These are phyloP conservation scores for Echinarachnius parma DNA, from an alignment of 53 echinoderm and acorn worm genomes.

Conservation along the genomic window DNA sequence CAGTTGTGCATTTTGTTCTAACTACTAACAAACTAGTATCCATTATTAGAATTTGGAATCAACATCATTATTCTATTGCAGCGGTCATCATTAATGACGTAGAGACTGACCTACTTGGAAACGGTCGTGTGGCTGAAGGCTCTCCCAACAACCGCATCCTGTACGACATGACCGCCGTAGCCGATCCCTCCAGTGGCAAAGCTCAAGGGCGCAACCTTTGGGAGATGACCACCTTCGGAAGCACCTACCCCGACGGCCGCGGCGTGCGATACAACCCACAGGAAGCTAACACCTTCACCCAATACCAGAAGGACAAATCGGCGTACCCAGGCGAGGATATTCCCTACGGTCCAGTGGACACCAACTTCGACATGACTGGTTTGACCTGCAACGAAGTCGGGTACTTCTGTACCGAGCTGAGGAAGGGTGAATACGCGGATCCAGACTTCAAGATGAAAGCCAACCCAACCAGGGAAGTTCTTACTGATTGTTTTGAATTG, in stretches of 20 bases:
- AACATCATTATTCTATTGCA: slow-evolving; percentile 6
- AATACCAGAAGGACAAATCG: slow-evolving; percentile 68
- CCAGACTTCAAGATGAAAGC: slow-evolving; percentile 66
- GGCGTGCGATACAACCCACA: slow-evolving; percentile 67
- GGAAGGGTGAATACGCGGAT: slow-evolving; percentile 51
- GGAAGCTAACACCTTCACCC: slow-evolving; percentile 35
- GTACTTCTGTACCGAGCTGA: slow-evolving; percentile 74
- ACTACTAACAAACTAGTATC: no score
- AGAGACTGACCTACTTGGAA: slow-evolving; percentile 19
- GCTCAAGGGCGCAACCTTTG: slow-evolving; percentile 66
- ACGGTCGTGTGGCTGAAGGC: slow-evolving; percentile 58
- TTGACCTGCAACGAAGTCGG: slow-evolving; percentile 64
- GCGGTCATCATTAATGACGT: slow-evolving; percentile 54
- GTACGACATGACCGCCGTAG: slow-evolving; percentile 60
- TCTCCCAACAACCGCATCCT: slow-evolving; percentile 63
- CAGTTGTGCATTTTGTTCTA: no score
- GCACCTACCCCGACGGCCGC: slow-evolving; percentile 57
- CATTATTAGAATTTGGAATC: background rate
- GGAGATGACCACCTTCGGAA: slow-evolving; percentile 75
- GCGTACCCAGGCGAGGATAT: slow-evolving; percentile 69
- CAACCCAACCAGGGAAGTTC: slow-evolving; percentile 38
- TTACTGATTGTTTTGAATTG: slow-evolving; percentile 34
- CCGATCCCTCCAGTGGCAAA: slow-evolving; percentile 63
- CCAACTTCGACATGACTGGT: slow-evolving; percentile 82
- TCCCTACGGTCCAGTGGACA: slow-evolving; percentile 68